Percentiles rank a stretch among this genome's conserved stretches.
Conservation (phyloP, 2,888 invertebrate species). For the Emesis russula region DNA sequence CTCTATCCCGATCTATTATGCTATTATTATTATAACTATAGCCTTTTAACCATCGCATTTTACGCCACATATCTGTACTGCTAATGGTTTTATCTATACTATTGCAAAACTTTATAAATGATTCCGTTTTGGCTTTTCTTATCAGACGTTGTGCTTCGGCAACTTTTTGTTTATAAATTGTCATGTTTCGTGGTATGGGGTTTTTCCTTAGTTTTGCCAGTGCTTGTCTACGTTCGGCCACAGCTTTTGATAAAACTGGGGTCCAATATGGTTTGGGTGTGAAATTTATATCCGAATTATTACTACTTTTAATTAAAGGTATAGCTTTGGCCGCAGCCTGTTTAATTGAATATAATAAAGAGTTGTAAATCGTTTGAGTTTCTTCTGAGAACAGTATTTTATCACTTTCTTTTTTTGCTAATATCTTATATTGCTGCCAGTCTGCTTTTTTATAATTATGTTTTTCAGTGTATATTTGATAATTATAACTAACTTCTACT, state of each 20-base stretch:
- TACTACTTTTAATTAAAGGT: neutral
- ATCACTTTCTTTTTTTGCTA: neutral
- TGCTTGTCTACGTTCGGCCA: slow-evolving; percentile 71
- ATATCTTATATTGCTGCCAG: neutral
- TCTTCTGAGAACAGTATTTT: too few relatives aligned
- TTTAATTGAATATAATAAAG: neutral
- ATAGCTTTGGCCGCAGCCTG: neutral
- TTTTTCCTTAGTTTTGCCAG: slow-evolving; percentile 76
- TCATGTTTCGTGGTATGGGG: slow-evolving; percentile 67
- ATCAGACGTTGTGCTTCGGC: neutral
- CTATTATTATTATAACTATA: neutral
- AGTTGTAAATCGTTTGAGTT: neutral
- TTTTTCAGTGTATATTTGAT: neutral
- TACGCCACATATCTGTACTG: slow-evolving; percentile 4
- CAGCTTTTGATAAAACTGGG: slow-evolving; percentile 60
- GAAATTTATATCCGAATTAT: slow-evolving; percentile 43
- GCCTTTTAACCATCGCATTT: neutral
- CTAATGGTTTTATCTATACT: neutral
- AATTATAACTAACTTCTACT: neutral
- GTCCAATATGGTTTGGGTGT: slow-evolving; percentile 82
- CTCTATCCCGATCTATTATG: neutral
- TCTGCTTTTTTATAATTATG: neutral
- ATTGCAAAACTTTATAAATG: neutral
- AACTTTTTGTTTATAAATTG: slow-evolving; percentile 55
- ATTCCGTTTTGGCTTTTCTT: neutral